Evolutionary conservation across 2,888 invertebrate genomes (phyloP), one percentile per base, ranked within the genome.

Genomic region (Chaitophorus viminalis): DNA sequence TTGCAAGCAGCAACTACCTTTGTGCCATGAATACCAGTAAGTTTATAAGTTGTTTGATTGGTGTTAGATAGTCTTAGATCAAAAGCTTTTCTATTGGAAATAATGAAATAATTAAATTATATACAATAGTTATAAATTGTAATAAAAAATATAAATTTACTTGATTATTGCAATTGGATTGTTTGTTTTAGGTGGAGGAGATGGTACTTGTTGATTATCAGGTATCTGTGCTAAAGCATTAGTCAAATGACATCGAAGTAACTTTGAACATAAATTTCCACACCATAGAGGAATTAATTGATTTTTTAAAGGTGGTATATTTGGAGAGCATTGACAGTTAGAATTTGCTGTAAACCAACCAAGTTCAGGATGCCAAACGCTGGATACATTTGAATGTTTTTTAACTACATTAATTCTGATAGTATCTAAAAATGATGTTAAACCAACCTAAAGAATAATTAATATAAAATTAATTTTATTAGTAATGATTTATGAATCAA

Each of bases 361-460:
- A 21, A 99, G 93, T 39, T 99, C 95, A 8, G 99, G 99, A 92
- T 99, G 99, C 99, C 99, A 99, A 92, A 98, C 97, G 81, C 97
- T 97, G 82, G 98, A 93, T 91, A 97, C 97, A 1, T 97, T 96
- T 65, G 84, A 88, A 90, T 95, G 94, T 91, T 98, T 98, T 90
- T 95, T 95, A 14, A 96, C 95, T n/a, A 98, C 97, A 90, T 97
- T 97, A 90, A 96, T 95, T 90, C 97, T 96, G 92, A 98, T 98
- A 89, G 95, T 95, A 92, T 97, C 96, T 90, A 99, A 92, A 90
- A 99, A 93, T 89, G 95, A 94, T 6, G 96, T 96, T 33, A 97
- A 94, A 25, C 98, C 96, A 90, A 95, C 93, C 97, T 98, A 92
- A 36, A 92, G 92, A 54, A 39, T 39, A 46, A 77, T 29, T 11